These are phyloP conservation scores for Scotopteryx bipunctaria DNA, from an alignment of 2,888 invertebrate genomes.

Conservation along the genomic window DNA sequence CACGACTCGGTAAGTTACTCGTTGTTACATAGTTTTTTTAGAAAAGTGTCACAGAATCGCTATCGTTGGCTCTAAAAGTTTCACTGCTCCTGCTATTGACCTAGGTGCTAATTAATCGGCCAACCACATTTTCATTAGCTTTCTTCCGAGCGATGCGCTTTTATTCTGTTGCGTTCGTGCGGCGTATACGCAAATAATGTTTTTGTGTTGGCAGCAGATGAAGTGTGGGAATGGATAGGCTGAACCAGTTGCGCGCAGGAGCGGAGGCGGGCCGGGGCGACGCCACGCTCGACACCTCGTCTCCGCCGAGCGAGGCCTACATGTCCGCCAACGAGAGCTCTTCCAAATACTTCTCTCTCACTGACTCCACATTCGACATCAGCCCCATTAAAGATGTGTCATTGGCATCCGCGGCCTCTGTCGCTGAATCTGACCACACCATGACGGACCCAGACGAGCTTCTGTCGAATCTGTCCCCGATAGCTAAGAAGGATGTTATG, in stretches of 20 bases:
- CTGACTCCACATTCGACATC: constrained; percentile 69
- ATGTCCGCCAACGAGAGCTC: constrained; percentile 74
- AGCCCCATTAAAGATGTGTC: constrained; percentile 65
- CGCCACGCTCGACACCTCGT: constrained; percentile 68
- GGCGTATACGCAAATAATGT: constrained; percentile 36
- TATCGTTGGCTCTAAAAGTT: constrained; percentile 76
- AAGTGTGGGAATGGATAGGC: constrained; percentile 79
- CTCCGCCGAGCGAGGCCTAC: constrained; percentile 67
- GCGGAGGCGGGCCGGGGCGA: constrained; percentile 54
- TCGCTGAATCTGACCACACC: constrained; percentile 49
- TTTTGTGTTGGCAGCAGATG: constrained; percentile 68
- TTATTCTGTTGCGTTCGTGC: constrained; percentile 38
- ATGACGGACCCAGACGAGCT: constrained; percentile 55
- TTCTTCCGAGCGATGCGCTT: constrained; percentile 48
- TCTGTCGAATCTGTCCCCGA: constrained; percentile 67
- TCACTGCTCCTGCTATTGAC: constrained; percentile 78
- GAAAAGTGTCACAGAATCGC: constrained; percentile 74
- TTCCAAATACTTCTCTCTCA: constrained; percentile 74
- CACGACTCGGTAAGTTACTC: constrained; percentile 45
- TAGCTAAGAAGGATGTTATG: constrained; percentile 62
- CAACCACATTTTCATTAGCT: constrained; percentile 66
- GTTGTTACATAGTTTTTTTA: constrained; percentile 38
- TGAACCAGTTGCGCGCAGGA: constrained; percentile 68
- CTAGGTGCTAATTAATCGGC: constrained; percentile 73
- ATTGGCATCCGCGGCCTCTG: constrained; percentile 45